Base-by-base conservation (phyloP, 2,797 vertebrate species). In the Petrocephalus sullivani region DNA sequence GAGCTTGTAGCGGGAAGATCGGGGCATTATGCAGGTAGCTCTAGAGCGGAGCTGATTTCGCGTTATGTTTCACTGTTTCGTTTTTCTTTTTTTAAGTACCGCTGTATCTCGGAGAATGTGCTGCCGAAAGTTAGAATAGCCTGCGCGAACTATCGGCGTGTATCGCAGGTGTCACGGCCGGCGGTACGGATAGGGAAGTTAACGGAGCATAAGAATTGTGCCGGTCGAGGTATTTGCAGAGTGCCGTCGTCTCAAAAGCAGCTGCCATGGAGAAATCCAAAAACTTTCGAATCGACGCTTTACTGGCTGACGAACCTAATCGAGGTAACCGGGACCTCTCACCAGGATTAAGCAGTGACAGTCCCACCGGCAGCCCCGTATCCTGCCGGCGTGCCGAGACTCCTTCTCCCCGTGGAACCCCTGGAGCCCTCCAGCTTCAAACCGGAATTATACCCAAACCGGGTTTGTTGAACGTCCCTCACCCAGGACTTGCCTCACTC, bases 231-330 rank as follows among this genome's bases (percentile, higher is more conserved):
- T 19, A 46, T 54, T 16, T 46, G 8, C 51, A 56, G n/a, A 14
- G 49, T 85, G 49, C 23, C 8, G 37, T 51, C 21, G 23, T 85
- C 84, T 14, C 58, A 51, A 54, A 87, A 33, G 46, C 67, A 53
- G 10, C 21, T 7, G 51, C 90, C 56, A 94, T 97, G 96, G 96
- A 97, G 89, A 97, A 97, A 91, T 97, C 97, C n/a, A 96, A 95
- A 89, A 98, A 96, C 95, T 98, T 98, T 93, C 93, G 96, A 71
- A 98, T 98, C 87, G 97, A 98, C 78, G 97, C 97, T 71, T 95
- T 98, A 0, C 91, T 98, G 91, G 97, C 96, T 2, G 96, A 96
- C 46, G 95, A 95, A 88, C 93, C 92, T 0, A 94, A 91, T 87
- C 93, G 92, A 81, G 90, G 88, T 2, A 92, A 90, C 60, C 87